These are phyloP conservation scores for Salminus brasiliensis DNA, from an alignment of 2,113 vertebrate species.

Conservation along the genomic window DNA sequence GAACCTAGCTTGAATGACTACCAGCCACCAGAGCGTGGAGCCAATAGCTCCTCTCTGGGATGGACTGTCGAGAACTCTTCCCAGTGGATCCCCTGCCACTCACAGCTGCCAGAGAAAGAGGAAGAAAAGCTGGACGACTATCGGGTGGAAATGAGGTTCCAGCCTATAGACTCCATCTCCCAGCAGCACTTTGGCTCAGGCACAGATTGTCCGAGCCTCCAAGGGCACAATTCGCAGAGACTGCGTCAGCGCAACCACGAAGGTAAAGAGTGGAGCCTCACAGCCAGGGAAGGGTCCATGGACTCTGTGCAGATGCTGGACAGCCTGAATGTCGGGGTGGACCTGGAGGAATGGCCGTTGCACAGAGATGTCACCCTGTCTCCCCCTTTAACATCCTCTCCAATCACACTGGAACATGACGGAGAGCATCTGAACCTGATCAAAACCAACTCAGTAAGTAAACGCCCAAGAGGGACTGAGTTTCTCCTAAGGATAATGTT, in stretches of 20 bases:
- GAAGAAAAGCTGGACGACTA: conserved; percentile 90
- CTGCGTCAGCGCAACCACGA: conserved; percentile 81
- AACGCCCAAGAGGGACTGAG: neutral
- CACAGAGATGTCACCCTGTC: conserved; percentile 96
- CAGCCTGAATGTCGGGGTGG: conserved; percentile 90
- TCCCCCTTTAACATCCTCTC: conserved; percentile 90
- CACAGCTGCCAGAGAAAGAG: conserved; percentile 84
- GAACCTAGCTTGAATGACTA: conserved; percentile 68
- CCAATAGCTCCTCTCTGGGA: conserved; percentile 79
- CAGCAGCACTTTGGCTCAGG: conserved; percentile 63
- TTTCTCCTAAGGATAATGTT: no score
- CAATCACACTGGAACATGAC: conserved; percentile 90
- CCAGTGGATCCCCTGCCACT: conserved; percentile 85
- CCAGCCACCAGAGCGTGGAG: conserved; percentile 59
- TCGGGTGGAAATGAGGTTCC: conserved; percentile 93
- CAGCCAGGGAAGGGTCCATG: conserved; percentile 79
- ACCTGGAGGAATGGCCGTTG: conserved; percentile 90
- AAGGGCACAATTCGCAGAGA: conserved; percentile 86
- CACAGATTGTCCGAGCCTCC: conserved; percentile 71
- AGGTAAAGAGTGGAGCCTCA: conserved; percentile 81
- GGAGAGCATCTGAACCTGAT: conserved; percentile 85
- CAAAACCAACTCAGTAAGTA: conserved; percentile 93
- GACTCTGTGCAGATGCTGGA: conserved; percentile 97
- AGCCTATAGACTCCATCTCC: conserved; percentile 65
- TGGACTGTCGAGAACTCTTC: conserved; percentile 88